phyloP scores from a whole-genome alignment of 2,888 invertebrate genomes.

The Sarcophaga rosellei region DNA sequence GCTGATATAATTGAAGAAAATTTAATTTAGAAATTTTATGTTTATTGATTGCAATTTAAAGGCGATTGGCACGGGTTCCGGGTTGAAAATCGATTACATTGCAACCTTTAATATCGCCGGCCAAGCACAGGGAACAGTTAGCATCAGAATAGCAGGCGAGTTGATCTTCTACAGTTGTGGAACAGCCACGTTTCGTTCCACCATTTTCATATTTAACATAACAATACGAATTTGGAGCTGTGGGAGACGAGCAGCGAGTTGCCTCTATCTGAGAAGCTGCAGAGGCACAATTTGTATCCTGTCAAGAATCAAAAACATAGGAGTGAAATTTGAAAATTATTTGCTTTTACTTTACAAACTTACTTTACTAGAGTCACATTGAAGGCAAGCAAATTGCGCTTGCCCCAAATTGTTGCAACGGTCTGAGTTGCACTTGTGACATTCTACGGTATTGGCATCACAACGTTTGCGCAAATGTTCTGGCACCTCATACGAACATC shows the following conservation, averaged over 20 bases:
- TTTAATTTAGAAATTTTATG: background rate
- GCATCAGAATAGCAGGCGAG: conserved; percentile 70
- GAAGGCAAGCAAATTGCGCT: conserved; percentile 73
- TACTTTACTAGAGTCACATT: conserved; percentile 76
- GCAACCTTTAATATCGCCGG: conserved; percentile 75
- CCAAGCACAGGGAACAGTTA: conserved; percentile 75
- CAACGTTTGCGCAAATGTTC: conserved; percentile 73
- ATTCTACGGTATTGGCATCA: conserved; percentile 69
- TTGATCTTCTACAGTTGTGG: conserved; percentile 69
- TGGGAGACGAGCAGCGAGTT: conserved; percentile 74
- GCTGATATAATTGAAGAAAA: background rate
- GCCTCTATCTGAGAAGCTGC: conserved; percentile 70
- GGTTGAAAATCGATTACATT: conserved; percentile 73
- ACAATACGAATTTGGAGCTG: conserved; percentile 77
- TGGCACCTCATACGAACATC: conserved; percentile 77
- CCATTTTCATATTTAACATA: conserved; percentile 73
- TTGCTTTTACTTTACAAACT: background rate
- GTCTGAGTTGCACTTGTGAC: conserved; percentile 77
- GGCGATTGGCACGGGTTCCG: conserved; percentile 70
- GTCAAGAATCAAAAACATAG: background rate
- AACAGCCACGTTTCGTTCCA: conserved; percentile 74
- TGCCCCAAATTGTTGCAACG: conserved; percentile 78
- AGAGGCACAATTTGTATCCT: conserved; percentile 74
- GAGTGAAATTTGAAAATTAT: conserved; percentile 5
- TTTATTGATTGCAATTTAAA: conserved; percentile 23